Percentiles rank a stretch among this genome's conserved stretches.
phyloP scores from a whole-genome alignment of 2,888 invertebrate species.

The Trichopria drosophilae region DNA sequence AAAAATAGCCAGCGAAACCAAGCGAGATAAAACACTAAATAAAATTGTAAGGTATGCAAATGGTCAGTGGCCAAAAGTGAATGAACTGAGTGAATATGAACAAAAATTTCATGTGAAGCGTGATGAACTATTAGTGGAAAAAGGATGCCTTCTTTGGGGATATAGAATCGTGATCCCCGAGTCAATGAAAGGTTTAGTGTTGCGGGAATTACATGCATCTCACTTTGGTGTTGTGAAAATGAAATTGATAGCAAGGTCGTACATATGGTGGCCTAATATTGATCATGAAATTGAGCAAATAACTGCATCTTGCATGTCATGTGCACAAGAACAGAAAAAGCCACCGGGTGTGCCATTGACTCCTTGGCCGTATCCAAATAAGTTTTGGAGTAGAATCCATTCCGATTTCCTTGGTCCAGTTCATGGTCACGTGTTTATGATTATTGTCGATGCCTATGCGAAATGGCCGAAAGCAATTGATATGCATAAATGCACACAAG shows the following conservation, averaged over 20 bases:
- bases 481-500: constrained; percentile 18
- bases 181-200: constrained; percentile 12
- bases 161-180: constrained; percentile 20
- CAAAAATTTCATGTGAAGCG: constrained; percentile 13
- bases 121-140: constrained; percentile 16
- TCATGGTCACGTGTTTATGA: constrained; percentile 17
- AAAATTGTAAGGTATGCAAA: constrained; percentile 15
- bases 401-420: constrained; percentile 19
- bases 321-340: constrained; percentile 17
- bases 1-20: constrained; percentile 5
- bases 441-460: constrained; percentile 16
- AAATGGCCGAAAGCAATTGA: constrained; percentile 18
- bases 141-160: constrained; percentile 23
- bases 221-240: constrained; percentile 38
- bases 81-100: constrained; percentile 11
- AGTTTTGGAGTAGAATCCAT: constrained; percentile 17
- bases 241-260: constrained; percentile 37
- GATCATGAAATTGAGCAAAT: constrained; percentile 29
- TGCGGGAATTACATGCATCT: constrained; percentile 35
- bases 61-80: constrained; percentile 17
- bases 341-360: constrained; percentile 12
- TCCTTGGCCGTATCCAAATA: constrained; percentile 25
- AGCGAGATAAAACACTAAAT: constrained; percentile 15
- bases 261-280: too few relatives aligned
- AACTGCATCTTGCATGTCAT: constrained; percentile 6